Evolutionary conservation across 2,888 invertebrate genomes (phyloP).

Genomic region (Epinotia bilunana): DNA sequence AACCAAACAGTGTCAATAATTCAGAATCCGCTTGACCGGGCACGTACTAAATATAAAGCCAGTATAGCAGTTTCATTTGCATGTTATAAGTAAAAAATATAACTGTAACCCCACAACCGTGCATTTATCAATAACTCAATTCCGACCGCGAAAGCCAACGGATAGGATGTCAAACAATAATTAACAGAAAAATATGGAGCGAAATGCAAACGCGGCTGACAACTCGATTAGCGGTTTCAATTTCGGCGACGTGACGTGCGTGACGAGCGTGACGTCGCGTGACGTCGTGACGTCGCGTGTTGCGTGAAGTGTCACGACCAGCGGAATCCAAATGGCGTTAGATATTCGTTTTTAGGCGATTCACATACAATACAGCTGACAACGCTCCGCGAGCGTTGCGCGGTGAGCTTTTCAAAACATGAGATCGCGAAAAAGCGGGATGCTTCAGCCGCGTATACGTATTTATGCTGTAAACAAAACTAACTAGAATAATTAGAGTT

Average conservation of each 20-base stretch:
- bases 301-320: slow-evolving; percentile 39
- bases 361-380: not conserved
- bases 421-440: too few relatives aligned
- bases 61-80: not conserved
- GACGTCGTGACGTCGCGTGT: slow-evolving; percentile 27
- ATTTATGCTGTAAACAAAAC: not conserved
- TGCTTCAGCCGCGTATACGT: too few relatives aligned
- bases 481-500: not conserved
- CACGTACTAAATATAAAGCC: not conserved
- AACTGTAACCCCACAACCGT: not conserved
- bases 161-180: slow-evolving; percentile 25
- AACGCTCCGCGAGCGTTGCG: not conserved
- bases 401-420: not conserved
- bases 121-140: slow-evolving; percentile 26
- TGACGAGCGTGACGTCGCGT: slow-evolving; percentile 27
- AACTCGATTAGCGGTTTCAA: slow-evolving; percentile 56
- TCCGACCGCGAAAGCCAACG: slow-evolving; percentile 10
- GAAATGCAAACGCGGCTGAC: slow-evolving; percentile 44
- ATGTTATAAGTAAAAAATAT: not conserved
- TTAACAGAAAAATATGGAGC: slow-evolving; percentile 33
- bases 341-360: slow-evolving; percentile 15
- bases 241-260: slow-evolving; percentile 46
- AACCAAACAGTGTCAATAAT: slow-evolving; percentile 3
- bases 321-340: slow-evolving; percentile 33
- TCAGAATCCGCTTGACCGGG: not conserved